Evolutionary conservation across 2,888 invertebrate genomes (phyloP), one percentile per base, ranked within the genome.

Genomic region (Hedychridium roseum): DNA sequence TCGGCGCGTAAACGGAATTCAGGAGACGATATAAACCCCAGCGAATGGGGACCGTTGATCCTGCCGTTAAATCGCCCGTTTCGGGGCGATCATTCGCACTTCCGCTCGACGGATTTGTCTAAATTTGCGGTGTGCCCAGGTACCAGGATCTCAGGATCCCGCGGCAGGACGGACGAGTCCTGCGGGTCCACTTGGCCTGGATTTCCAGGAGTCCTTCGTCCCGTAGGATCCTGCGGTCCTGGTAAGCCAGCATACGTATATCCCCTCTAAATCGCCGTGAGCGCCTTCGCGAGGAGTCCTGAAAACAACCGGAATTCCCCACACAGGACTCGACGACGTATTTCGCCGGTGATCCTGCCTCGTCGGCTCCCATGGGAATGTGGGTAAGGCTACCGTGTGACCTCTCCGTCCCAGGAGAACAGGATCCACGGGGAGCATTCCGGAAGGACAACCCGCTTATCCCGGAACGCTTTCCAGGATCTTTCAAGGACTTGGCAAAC

Each of bases 401-500:
- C 78, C 78, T 78, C 78, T 76, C 71, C 66, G 52, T 76, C 73
- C 67, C 71, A 75, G 78, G 78, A 73, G 73, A 77, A 52, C 73
- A 78, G 73, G 53, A 74, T 54, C 55, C 38, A 50, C 50, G 50
- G 47, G 49, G 64, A 58, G 51, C 46, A 50, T 40, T 43, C 47
- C 45, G 43, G 37, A 27, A n/a, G n/a, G n/a, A n/a, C n/a, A n/a
- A n/a, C n/a, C n/a, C n/a, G n/a, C n/a, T n/a, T n/a, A n/a, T n/a
- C n/a, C n/a, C n/a, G n/a, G n/a, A n/a, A n/a, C n/a, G n/a, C n/a
- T n/a, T n/a, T n/a, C n/a, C n/a, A n/a, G n/a, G n/a, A n/a, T n/a
- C n/a, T n/a, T n/a, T n/a, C n/a, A n/a, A n/a, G n/a, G n/a, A n/a
- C n/a, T n/a, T n/a, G n/a, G n/a, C n/a, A n/a, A n/a, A n/a, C n/a